Evolutionary conservation across 2,888 invertebrate genomes (phyloP), one percentile per base, ranked within the genome.

Genomic region (Tethea ocularis): DNA sequence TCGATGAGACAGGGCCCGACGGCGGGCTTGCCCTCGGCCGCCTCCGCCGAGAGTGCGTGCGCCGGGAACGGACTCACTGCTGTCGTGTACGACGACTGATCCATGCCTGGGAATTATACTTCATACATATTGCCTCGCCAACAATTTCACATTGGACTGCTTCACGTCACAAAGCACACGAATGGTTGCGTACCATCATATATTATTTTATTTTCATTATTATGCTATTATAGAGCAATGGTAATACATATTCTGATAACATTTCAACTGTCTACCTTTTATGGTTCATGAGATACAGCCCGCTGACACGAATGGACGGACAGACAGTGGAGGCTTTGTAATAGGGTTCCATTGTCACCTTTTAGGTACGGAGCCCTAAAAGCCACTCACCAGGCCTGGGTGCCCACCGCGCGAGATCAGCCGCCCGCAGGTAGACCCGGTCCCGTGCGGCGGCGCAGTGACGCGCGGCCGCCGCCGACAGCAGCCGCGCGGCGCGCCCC

Each of bases 321-420:
- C n/a, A n/a, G n/a, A n/a, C n/a, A n/a, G n/a, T n/a, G n/a, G n/a
- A n/a, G n/a, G n/a, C n/a, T n/a, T n/a, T n/a, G n/a, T n/a, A n/a
- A n/a, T n/a, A n/a, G n/a, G n/a, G n/a, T n/a, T n/a, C n/a, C n/a
- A n/a, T n/a, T n/a, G n/a, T n/a, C n/a, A n/a, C n/a, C n/a, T n/a
- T n/a, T n/a, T n/a, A n/a, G n/a, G n/a, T n/a, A n/a, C n/a, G n/a
- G n/a, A n/a, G n/a, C n/a, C n/a, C n/a, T n/a, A n/a, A n/a, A n/a
- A n/a, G n/a, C n/a, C n/a, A n/a, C n/a, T n/a, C n/a, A 97, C 97
- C 97, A 81, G 96, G 96, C 72, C 95, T 86, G 23, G 95, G 95
- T 24, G 96, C 94, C 97, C 97, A 98, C 52, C 96, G 94, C 65
- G 96, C 95, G 20, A 98, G 88, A 88, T 98, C 98, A 41, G 95